Conservation (phyloP, 2,797 vertebrate species). For the Peromyscus nudipes region DNA sequence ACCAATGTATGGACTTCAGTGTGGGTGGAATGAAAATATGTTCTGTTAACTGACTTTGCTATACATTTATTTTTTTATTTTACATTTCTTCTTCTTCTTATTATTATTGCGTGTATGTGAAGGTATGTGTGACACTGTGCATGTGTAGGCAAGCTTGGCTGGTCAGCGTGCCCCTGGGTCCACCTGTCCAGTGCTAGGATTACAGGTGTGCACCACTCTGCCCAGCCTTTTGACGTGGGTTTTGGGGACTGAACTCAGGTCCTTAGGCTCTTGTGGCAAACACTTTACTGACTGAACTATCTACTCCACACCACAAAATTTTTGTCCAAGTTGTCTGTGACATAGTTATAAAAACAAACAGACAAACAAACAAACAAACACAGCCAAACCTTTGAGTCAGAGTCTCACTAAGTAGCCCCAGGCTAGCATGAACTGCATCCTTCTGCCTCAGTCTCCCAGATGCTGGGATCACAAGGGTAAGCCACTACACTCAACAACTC, state of each 20-base stretch:
- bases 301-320: neutral
- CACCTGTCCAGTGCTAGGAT: neutral
- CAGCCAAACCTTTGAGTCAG: neutral
- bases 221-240: neutral
- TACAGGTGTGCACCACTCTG: too few relatives aligned
- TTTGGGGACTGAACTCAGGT: neutral
- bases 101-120: neutral
- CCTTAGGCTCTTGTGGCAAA: neutral
- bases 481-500: neutral
- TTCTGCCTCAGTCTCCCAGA: neutral
- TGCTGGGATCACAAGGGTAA: neutral
- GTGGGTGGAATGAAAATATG: neutral
- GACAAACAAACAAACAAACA: neutral
- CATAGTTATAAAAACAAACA: neutral
- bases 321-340: neutral
- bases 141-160: neutral
- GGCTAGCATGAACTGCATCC: neutral
- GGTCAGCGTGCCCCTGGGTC: neutral
- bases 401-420: neutral
- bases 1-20: neutral
- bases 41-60: conserved; percentile 33
- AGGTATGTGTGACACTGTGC: neutral
- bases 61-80: neutral
- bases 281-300: neutral
- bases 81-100: neutral